These are phyloP conservation scores for Halotydeus destructor DNA, from an alignment of 1,140 invertebrate species.

Conservation along the genomic window DNA sequence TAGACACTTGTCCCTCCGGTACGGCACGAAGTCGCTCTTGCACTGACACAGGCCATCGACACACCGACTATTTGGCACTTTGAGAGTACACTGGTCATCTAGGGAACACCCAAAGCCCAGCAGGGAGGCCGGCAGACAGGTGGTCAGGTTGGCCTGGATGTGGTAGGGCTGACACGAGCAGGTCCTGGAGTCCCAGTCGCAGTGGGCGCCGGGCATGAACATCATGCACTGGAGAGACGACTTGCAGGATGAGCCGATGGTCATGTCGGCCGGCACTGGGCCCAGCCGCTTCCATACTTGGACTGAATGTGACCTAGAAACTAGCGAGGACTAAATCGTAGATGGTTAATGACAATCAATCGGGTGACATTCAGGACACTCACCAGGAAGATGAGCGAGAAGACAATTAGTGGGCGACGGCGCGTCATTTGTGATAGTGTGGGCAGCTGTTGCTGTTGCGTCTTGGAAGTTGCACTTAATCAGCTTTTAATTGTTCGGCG, in stretches of 20 bases:
- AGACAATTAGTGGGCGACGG: too few species aligned
- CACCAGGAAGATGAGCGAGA: too few species aligned
- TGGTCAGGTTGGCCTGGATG: conserved; percentile 13
- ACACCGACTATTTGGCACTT: conserved; percentile 54
- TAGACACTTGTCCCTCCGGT: conserved; percentile 63
- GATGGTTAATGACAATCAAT: too few species aligned
- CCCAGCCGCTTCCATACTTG: too few species aligned
- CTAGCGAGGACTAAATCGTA: too few species aligned
- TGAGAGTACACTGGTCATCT: conserved; percentile 48
- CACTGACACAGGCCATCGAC: conserved; percentile 49
- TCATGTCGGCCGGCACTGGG: conserved; percentile 9
- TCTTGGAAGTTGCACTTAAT: too few species aligned
- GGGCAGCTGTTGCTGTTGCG: too few species aligned
- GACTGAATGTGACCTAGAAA: too few species aligned
- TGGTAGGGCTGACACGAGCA: conserved; percentile 19
- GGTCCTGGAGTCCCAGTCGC: conserved; percentile 12
- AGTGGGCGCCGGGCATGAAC: conserved; percentile 13
- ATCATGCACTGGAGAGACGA: conserved; percentile 14
- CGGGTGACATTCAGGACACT: too few species aligned
- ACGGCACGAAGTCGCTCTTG: conserved; percentile 52
- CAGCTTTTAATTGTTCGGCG: too few species aligned
- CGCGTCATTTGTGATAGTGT: too few species aligned
- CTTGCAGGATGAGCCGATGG: conserved; percentile 12
- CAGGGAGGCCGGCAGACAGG: conserved; percentile 35
- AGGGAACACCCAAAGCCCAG: conserved; percentile 47